Percentiles rank a stretch among this genome's conserved stretches.
These are phyloP conservation scores for Picus viridis DNA, from an alignment of 2,797 vertebrate species.

Conservation along the genomic window DNA sequence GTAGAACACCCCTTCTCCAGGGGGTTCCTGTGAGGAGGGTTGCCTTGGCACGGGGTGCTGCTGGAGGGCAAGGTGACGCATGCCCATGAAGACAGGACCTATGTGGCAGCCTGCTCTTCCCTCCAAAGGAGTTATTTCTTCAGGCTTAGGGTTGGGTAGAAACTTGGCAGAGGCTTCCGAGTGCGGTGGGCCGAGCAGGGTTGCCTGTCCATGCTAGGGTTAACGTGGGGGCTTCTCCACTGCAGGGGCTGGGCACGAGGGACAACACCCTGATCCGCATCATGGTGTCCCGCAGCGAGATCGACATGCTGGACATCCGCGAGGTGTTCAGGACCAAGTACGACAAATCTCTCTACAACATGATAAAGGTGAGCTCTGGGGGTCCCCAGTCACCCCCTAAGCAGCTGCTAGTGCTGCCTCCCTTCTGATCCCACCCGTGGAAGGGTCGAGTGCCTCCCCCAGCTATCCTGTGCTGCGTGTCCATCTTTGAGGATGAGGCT, in stretches of 20 bases:
- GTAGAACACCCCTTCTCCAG: background rate
- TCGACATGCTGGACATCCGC: conserved; percentile 96
- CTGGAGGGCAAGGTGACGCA: background rate
- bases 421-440: fast-evolving
- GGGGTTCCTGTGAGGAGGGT: background rate
- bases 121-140: background rate
- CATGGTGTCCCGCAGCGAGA: conserved; percentile 94
- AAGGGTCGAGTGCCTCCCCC: background rate
- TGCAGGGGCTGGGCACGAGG: conserved; percentile 92
- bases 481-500: background rate
- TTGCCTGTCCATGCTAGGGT: background rate
- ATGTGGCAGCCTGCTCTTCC: background rate
- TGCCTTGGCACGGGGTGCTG: fast-evolving
- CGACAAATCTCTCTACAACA: conserved; percentile 93
- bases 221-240: background rate
- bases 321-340: conserved; percentile 94
- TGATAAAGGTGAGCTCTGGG: conserved; percentile 86
- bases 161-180: background rate
- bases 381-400: fast-evolving
- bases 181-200: background rate
- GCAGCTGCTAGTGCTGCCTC: background rate
- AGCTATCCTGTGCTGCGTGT: background rate
- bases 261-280: conserved; percentile 97
- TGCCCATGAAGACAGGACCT: background rate
- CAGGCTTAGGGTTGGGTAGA: background rate